Evolutionary conservation across 2,888 invertebrate genomes (phyloP).

Genomic region (Ichneumoninae sp.): DNA sequence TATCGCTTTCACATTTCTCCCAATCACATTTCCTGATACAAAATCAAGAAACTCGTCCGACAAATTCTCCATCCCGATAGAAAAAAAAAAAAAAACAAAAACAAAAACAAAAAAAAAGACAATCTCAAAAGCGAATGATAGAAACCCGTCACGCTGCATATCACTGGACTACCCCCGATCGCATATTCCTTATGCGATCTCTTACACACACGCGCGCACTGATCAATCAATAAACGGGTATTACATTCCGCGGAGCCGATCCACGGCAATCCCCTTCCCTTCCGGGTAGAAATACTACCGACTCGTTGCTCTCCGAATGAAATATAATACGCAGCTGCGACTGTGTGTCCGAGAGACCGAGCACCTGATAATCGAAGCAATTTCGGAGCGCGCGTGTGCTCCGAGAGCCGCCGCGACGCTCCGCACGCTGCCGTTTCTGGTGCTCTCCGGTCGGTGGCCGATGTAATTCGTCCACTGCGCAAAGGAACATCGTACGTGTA

Average conservation of each 20-base stretch:
- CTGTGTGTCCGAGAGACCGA: conserved; percentile 47
- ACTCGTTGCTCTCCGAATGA: conserved; percentile 41
- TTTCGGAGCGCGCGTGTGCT: conserved; percentile 62
- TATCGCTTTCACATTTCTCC: background rate
- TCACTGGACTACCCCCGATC: conserved; percentile 13
- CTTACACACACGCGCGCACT: conserved; percentile 30
- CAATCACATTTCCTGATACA: background rate
- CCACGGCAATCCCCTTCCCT: conserved; percentile 48
- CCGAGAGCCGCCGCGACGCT: conserved; percentile 28
- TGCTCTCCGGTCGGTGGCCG: conserved; percentile 40
- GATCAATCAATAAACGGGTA: conserved; percentile 61
- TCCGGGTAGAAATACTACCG: conserved; percentile 45
- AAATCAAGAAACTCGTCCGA: conserved; percentile 10
- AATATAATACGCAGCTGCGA: conserved; percentile 66
- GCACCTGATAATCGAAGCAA: conserved; percentile 68
- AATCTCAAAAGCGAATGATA: conserved; percentile 15
- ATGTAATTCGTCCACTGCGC: conserved; percentile 36
- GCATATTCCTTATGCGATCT: conserved; percentile 48
- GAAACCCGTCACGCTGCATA: conserved; percentile 1
- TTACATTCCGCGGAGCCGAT: conserved; percentile 47
- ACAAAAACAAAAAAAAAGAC: background rate
- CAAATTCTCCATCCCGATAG: conserved; percentile 22
- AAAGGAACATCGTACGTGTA: conserved; percentile 6
- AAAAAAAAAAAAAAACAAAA: conserved; percentile 1
- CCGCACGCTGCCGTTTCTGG: conserved; percentile 8